Percentiles rank a stretch among this genome's conserved stretches.
phyloP scores from a whole-genome alignment of 2,113 vertebrate species.

The Silurus glanis region DNA sequence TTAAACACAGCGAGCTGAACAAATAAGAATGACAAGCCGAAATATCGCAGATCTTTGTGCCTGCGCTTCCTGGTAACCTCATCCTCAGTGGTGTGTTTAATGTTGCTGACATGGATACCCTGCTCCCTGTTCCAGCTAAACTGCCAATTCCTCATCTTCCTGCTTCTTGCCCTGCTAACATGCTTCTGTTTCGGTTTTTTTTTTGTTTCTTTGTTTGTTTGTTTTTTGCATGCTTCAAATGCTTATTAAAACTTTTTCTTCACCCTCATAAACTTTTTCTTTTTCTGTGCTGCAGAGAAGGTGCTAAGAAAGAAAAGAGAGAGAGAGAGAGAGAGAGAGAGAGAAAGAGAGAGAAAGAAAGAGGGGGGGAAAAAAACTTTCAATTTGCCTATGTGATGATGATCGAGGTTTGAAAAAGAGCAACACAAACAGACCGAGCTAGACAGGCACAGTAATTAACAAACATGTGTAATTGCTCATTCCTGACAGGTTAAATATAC shows the following conservation, averaged over 20 bases:
- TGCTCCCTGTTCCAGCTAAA: slow-evolving; percentile 59
- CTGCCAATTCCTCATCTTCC: slow-evolving; percentile 73
- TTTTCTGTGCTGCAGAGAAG: background rate
- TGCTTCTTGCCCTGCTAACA: slow-evolving; percentile 71
- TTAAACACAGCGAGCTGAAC: slow-evolving; percentile 78
- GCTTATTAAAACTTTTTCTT: slow-evolving; percentile 1
- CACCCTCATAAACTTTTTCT: slow-evolving; percentile 23
- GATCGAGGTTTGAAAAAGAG: slow-evolving; percentile 67
- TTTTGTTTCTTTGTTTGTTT: background rate
- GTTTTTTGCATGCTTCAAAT: slow-evolving; percentile 8
- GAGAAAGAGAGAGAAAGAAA: slow-evolving; percentile 31
- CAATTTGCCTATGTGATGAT: slow-evolving; percentile 71
- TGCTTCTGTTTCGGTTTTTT: slow-evolving; percentile 47
- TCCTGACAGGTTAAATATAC: slow-evolving; percentile 76
- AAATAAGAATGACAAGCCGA: slow-evolving; percentile 79
- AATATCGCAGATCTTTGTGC: slow-evolving; percentile 73
- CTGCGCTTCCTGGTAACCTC: slow-evolving; percentile 73
- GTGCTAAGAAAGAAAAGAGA: background rate
- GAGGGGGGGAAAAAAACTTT: slow-evolving; percentile 65
- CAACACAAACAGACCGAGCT: slow-evolving; percentile 76
- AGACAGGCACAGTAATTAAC: slow-evolving; percentile 79
- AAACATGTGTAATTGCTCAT: slow-evolving; percentile 79
- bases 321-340: slow-evolving; percentile 16
- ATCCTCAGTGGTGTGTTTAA: slow-evolving; percentile 74
- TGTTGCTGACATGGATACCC: slow-evolving; percentile 78